Conservation (phyloP, 2,888 invertebrate species). For the Drosophila borealis region DNA sequence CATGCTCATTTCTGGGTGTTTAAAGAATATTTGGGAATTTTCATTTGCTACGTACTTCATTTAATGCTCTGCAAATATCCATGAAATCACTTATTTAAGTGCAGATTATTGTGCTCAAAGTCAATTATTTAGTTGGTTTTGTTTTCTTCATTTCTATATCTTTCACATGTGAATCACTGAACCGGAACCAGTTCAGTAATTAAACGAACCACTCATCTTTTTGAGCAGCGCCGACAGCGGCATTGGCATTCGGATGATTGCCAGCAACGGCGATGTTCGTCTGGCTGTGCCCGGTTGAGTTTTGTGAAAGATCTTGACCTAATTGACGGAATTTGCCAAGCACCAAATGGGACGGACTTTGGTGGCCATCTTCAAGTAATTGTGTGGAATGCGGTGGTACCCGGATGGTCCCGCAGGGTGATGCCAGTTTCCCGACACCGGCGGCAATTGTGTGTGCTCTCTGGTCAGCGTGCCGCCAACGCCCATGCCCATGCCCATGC, state of each 20-base stretch:
- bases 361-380: slow-evolving; percentile 88
- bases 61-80: slow-evolving; percentile 85
- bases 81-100: slow-evolving; percentile 69
- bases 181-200: slow-evolving; percentile 32
- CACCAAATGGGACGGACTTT: slow-evolving; percentile 97
- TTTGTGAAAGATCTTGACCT: slow-evolving; percentile 87
- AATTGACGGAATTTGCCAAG: slow-evolving; percentile 92
- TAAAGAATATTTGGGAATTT: background rate
- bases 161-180: slow-evolving; percentile 45
- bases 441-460: slow-evolving; percentile 86
- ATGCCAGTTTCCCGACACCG: slow-evolving; percentile 96
- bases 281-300: slow-evolving; percentile 77
- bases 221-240: slow-evolving; percentile 87
- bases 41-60: slow-evolving; percentile 80
- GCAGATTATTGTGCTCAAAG: slow-evolving; percentile 77
- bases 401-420: slow-evolving; percentile 93
- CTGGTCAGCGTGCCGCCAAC: slow-evolving; percentile 86
- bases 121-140: slow-evolving; percentile 62
- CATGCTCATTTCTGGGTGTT: too few relatives aligned
- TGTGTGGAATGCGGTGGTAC: slow-evolving; percentile 86
- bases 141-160: slow-evolving; percentile 26
- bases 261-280: slow-evolving; percentile 76
- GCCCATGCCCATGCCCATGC: slow-evolving; percentile 64
- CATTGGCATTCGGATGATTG: slow-evolving; percentile 81
- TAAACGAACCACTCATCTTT: slow-evolving; percentile 97